Evolutionary conservation across 2,888 invertebrate genomes (phyloP).

Genomic region (Cosmia trapezina): DNA sequence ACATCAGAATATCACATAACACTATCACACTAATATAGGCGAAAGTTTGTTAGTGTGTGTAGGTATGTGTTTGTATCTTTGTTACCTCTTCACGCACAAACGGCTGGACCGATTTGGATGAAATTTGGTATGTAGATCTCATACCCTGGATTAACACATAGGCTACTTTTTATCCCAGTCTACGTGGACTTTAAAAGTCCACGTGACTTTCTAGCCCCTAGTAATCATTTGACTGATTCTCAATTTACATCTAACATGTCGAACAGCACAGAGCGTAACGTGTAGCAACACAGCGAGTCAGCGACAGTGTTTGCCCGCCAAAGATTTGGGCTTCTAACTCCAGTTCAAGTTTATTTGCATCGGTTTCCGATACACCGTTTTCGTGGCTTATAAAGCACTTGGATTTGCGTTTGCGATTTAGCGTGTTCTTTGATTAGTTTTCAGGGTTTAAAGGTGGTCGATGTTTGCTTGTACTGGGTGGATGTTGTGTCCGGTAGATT

Average conservation of each 20-base stretch:
- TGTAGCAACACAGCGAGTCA: slow-evolving; percentile 60
- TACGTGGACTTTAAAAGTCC: no score
- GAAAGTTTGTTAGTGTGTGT: no score
- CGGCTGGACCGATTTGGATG: no score
- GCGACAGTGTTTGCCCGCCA: slow-evolving; percentile 63
- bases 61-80: no score
- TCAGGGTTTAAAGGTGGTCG: slow-evolving; percentile 2
- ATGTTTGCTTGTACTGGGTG: not conserved
- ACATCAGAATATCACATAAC: no score
- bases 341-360: slow-evolving; percentile 67
- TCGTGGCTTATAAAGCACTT: slow-evolving; percentile 58
- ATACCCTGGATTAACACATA: no score
- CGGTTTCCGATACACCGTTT: slow-evolving; percentile 64
- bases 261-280: slow-evolving; percentile 55
- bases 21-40: no score
- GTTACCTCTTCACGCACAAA: no score
- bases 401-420: slow-evolving; percentile 54
- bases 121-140: no score
- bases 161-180: no score
- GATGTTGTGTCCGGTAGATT: not conserved
- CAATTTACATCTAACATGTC: slow-evolving; percentile 70
- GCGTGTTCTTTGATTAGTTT: slow-evolving; percentile 54
- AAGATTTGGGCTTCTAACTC: slow-evolving; percentile 63
- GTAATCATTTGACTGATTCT: slow-evolving; percentile 58
- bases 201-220: not conserved